Conservation (phyloP, 2,113 vertebrate species). For the Bambusicola thoracicus region DNA sequence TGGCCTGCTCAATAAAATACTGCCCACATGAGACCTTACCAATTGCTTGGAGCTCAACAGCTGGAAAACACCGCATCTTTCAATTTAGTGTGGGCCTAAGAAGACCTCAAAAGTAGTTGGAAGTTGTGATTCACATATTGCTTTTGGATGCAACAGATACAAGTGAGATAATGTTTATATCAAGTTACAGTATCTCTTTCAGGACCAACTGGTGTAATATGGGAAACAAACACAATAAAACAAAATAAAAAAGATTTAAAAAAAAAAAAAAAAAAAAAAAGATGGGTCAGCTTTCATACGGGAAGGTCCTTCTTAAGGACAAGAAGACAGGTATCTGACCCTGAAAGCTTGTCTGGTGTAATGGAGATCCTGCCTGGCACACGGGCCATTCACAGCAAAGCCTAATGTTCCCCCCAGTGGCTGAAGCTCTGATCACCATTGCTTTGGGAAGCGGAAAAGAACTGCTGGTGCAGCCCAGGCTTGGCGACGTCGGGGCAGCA, state of each 20-base stretch:
- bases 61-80: neutral
- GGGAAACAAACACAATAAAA: neutral
- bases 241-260: too few species aligned
- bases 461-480: too few species aligned
- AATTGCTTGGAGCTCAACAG: neutral
- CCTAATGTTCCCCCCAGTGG: neutral
- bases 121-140: accelerated
- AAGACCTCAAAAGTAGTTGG: neutral
- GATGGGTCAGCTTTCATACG: neutral
- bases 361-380: accelerated
- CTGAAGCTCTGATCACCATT: neutral
- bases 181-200: neutral
- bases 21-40: neutral
- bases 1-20: neutral
- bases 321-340: neutral
- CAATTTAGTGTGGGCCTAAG: neutral
- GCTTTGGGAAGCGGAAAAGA: neutral
- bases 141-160: neutral
- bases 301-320: neutral
- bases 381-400: neutral
- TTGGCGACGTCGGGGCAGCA: neutral
- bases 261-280: neutral
- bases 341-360: accelerated
- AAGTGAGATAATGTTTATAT: neutral
- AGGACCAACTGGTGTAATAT: neutral